Evolutionary conservation across 1,140 invertebrate species (phyloP).

Genomic region (Neodiprion pinetum): DNA sequence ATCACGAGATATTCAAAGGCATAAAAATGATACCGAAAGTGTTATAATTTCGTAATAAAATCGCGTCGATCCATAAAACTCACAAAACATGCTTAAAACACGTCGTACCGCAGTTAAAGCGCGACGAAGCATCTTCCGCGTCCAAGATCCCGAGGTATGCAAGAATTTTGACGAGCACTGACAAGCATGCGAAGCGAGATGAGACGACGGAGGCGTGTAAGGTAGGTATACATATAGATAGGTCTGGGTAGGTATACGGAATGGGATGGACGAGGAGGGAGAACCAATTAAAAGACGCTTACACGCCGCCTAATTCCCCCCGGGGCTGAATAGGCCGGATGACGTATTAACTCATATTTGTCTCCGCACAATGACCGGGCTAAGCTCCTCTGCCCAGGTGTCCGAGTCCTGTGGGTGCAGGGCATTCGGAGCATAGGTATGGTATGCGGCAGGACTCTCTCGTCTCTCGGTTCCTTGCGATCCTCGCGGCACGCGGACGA

Average conservation of each 20-base stretch:
- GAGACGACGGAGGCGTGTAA: background rate
- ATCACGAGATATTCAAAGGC: too few species aligned
- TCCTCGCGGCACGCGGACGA: constrained; percentile 28
- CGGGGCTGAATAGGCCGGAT: constrained; percentile 49
- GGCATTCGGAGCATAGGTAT: background rate
- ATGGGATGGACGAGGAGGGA: constrained; percentile 6
- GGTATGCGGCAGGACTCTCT: background rate
- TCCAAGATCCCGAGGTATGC: too few species aligned
- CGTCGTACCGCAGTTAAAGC: too few species aligned
- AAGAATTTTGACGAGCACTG: too few species aligned
- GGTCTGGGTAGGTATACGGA: background rate
- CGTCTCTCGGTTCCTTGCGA: constrained; percentile 31
- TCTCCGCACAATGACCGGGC: constrained; percentile 53
- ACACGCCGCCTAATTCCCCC: constrained; percentile 51
- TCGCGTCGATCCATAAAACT: too few species aligned
- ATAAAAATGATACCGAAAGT: too few species aligned
- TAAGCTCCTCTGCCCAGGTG: constrained; percentile 54
- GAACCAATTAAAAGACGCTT: constrained; percentile 59
- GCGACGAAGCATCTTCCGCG: too few species aligned
- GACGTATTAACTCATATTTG: constrained; percentile 62
- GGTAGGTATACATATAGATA: background rate
- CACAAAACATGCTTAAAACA: too few species aligned
- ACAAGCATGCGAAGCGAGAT: background rate
- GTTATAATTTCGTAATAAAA: too few species aligned
- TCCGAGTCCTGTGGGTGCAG: constrained; percentile 31